These are phyloP conservation scores for Spodoptera littoralis DNA, from an alignment of 2,888 invertebrate species.

Conservation along the genomic window DNA sequence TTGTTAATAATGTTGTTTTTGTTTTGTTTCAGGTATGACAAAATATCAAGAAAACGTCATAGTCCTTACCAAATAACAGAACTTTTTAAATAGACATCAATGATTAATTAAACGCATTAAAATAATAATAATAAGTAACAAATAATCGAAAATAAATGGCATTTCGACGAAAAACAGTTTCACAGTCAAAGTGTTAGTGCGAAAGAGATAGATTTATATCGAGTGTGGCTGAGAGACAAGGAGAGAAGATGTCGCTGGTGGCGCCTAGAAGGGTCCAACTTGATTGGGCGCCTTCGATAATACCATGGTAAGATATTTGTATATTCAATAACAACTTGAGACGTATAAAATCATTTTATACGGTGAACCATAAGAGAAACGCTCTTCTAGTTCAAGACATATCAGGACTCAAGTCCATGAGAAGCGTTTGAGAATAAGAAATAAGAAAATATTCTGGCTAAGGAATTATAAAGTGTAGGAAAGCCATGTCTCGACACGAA, in stretches of 20 bases:
- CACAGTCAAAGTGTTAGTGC: constrained; percentile 26
- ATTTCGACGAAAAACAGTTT: constrained; percentile 19
- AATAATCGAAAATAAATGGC: constrained; percentile 42
- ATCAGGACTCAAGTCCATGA: no score
- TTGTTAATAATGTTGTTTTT: not conserved
- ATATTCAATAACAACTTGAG: no score
- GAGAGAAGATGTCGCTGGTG: constrained; percentile 79
- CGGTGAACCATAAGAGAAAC: no score
- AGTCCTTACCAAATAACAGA: constrained; percentile 24
- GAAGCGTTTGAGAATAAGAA: no score
- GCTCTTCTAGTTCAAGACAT: no score
- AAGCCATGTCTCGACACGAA: no score
- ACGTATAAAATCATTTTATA: no score
- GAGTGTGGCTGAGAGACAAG: constrained; percentile 63
- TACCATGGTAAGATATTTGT: constrained; percentile 81
- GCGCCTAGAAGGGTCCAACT: constrained; percentile 82
- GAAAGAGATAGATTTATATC: constrained; percentile 23
- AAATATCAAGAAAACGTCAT: constrained; percentile 21
- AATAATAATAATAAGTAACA: constrained; percentile 1
- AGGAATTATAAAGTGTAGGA: no score
- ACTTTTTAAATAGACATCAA: constrained; percentile 24
- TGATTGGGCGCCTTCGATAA: constrained; percentile 81
- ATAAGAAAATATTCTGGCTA: no score
- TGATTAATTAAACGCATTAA: constrained; percentile 8
- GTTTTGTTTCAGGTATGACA: constrained; percentile 54